Conservation (phyloP, 2,888 invertebrate genomes). For the Lissocephala sabroskyi region DNA sequence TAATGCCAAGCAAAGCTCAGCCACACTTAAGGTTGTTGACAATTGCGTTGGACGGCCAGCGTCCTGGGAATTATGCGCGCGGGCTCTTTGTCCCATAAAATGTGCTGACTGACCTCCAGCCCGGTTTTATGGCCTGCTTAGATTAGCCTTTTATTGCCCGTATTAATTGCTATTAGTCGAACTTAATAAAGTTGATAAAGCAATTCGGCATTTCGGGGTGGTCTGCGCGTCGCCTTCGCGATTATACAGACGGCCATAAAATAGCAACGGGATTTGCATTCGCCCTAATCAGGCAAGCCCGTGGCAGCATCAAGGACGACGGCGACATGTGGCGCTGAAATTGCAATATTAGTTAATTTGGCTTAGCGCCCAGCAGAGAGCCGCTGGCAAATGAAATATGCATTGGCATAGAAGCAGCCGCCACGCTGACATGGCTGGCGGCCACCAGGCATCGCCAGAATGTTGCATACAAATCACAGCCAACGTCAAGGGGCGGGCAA, state of each 20-base stretch:
- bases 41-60: conserved; percentile 33
- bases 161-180: conserved; percentile 67
- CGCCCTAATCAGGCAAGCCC: conserved; percentile 20
- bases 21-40: conserved; percentile 66
- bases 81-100: conserved; percentile 36
- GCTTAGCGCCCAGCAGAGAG: conserved; percentile 41
- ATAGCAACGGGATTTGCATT: conserved; percentile 48
- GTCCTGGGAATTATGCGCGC: conserved; percentile 40
- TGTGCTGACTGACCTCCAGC: conserved; percentile 19
- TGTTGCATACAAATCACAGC: conserved; percentile 57
- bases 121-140: conserved; percentile 43
- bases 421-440: conserved; percentile 18
- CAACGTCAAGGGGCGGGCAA: not conserved
- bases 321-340: conserved; percentile 39
- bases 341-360: conserved; percentile 61
- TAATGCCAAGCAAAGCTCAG: conserved; percentile 44
- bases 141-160: conserved; percentile 64
- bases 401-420: conserved; percentile 25
- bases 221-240: conserved; percentile 7
- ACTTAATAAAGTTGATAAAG: conserved; percentile 67
- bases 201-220: conserved; percentile 60
- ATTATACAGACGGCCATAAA: conserved; percentile 51
- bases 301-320: not conserved
- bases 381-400: conserved; percentile 47
- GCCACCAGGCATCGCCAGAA: conserved; percentile 22